A percentile compares a stretch with the other conserved stretches of the same genome.
phyloP scores from a whole-genome alignment of 1,140 invertebrate genomes.

The Lucilia cuprina region DNA sequence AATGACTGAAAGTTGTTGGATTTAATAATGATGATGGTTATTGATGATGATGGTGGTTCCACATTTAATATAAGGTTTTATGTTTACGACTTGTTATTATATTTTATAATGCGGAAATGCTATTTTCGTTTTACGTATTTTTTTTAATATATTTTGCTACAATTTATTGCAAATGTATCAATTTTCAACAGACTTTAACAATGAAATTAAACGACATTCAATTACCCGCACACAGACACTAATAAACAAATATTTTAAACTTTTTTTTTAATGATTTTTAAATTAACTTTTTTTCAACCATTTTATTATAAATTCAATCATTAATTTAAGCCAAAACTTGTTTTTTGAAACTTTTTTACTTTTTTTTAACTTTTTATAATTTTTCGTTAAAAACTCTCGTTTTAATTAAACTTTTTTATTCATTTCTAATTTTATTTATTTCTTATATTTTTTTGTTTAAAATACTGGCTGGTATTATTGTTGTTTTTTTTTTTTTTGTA shows the following conservation, averaged over 20 bases:
- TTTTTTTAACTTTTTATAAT: neutral
- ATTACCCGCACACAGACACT: neutral
- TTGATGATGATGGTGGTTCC: neutral
- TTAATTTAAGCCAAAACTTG: neutral
- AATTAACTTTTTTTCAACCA: neutral
- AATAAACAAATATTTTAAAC: neutral
- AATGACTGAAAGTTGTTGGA: neutral
- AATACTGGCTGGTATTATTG: no score
- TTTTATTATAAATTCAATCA: neutral
- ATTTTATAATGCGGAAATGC: conserved; percentile 9
- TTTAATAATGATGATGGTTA: neutral
- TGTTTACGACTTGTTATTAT: neutral
- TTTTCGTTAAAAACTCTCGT: neutral
- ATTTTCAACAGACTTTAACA: neutral
- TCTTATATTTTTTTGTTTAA: no score
- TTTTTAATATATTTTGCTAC: neutral
- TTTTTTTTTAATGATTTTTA: no score
- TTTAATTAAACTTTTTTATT: neutral
- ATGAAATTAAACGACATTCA: neutral
- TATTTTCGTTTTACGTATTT: neutral
- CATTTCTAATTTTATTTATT: no score
- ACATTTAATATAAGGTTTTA: neutral
- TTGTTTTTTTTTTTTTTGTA: no score
- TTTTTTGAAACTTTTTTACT: neutral
- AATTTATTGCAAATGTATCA: conserved; percentile 18